These are phyloP conservation scores for Drosophila nikananu DNA, from an alignment of 1,140 invertebrate genomes.

Conservation along the genomic window DNA sequence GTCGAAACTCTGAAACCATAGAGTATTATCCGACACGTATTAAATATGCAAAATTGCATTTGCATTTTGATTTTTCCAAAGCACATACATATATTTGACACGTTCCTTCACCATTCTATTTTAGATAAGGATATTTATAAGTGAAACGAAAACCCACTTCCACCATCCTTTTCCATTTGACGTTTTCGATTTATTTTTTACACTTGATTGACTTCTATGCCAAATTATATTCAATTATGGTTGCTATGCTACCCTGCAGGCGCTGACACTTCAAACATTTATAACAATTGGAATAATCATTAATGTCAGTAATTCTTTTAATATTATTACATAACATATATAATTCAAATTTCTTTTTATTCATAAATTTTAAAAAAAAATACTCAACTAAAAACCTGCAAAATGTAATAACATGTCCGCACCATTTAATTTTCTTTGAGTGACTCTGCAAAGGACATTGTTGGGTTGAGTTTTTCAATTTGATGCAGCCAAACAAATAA, in stretches of 20 bases:
- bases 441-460: conserved; percentile 22
- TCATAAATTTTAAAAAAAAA: not conserved
- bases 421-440: not conserved
- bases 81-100: not conserved
- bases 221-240: conserved; percentile 54
- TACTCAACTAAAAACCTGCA: not conserved
- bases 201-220: conserved; percentile 56
- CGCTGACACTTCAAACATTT: conserved; percentile 18
- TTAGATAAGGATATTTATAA: conserved; percentile 42
- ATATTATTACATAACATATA: not conserved
- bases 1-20: too few species aligned
- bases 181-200: conserved; percentile 52
- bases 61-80: conserved; percentile 64
- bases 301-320: not conserved
- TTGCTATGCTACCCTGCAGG: conserved; percentile 32
- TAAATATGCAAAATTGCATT: conserved; percentile 76
- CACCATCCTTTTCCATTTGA: conserved; percentile 3
- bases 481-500: conserved; percentile 50
- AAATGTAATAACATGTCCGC: not conserved
- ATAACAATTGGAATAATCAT: not conserved
- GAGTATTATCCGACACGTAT: conserved; percentile 34
- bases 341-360: not conserved
- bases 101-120: conserved; percentile 18
- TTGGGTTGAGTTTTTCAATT: conserved; percentile 62
- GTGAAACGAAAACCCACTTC: not conserved